Evolutionary conservation across 2,113 vertebrate species (phyloP), one percentile per base, ranked within the genome.

Genomic region (Zosterops lateralis): DNA sequence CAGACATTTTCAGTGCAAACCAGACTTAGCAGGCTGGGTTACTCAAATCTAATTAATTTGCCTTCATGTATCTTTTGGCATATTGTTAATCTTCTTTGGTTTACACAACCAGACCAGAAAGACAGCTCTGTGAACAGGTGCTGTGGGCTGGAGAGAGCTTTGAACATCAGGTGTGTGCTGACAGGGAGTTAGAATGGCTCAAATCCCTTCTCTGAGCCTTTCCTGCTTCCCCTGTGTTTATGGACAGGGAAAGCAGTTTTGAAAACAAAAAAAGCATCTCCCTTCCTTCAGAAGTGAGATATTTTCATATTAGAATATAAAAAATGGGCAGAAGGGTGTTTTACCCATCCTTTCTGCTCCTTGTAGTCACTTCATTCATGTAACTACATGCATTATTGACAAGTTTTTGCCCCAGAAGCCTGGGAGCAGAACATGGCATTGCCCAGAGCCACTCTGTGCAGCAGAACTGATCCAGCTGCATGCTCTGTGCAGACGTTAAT

Each of bases 321-420:
- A 14, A 61, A 48, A 66, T 8, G 32, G 20, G 13, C 28, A 80
- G 53, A 32, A 36, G 29, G 9, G 7, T 3, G 0, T 26, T 40
- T 89, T 32, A 56, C 18, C 13, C 24, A 8, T 13, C 2, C 7
- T 15, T 58, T 42, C 5, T 84, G 17, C 38, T 54, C 19, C 31
- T 47, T n/a, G 15, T 70, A 8, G 10, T n/a, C 2, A 5, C 1
- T 7, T 58, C 15, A 7, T 48, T 56, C 12, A 6, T 6, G 8
- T 21, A 40, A n/a, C 19, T 40, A 5, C 3, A 3, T 22, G 14
- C 22, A 9, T 24, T 40, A 10, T 5, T 31, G 17, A 4, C 3
- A 12, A 13, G 32, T 3, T 51, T 48, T 60, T 68, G 20, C 20
- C 29, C 48, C 31, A 32, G 3, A 84, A 61, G 5, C 9, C 2